Evolutionary conservation across 2,113 vertebrate genomes (phyloP), one percentile per base, ranked within the genome.

Genomic region (Catharus bicknelli): DNA sequence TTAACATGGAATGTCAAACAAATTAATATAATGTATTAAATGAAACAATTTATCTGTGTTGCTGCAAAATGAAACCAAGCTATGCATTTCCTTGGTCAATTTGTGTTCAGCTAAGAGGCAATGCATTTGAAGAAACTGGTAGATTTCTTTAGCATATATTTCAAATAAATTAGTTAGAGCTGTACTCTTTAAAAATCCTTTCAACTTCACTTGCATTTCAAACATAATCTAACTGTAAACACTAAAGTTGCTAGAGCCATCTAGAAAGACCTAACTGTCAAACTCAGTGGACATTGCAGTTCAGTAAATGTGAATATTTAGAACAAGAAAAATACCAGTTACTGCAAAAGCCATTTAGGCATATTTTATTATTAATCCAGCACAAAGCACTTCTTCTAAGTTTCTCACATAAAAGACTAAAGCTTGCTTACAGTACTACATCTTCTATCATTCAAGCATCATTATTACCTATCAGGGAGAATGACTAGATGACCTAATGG

Each of bases 161-260:
- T 98, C 97, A 98, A 99, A 99, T 99, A 99, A 99, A 99, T 99
- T 99, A 99, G 97, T 98, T 97, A 98, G 98, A 98, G 96, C 96
- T 98, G 98, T 97, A 98, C 97, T 98, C 97, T 97, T 97, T 97
- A 98, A 98, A 97, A 96, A 96, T 95, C 92, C 97, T 97, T 98
- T 97, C 97, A 97, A 97, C 96, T 97, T 98, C 97, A 97, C 97
- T 98, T 97, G 98, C 97, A 98, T 97, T 97, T 96, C 97, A 96
- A 97, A 97, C 97, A 98, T 98, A 97, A 98, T 97, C 97, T 98
- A 98, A 98, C 98, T 99, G 99, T 99, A 99, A 99, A 99, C 96
- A 97, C 98, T 98, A 97, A 97, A 97, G 98, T 98, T 98, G 98
- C 98, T 97, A 97, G 96, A 97, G 96, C 97, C 96, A 97, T 97